Conservation (phyloP, 2,113 vertebrate genomes). For the Columba livia region DNA sequence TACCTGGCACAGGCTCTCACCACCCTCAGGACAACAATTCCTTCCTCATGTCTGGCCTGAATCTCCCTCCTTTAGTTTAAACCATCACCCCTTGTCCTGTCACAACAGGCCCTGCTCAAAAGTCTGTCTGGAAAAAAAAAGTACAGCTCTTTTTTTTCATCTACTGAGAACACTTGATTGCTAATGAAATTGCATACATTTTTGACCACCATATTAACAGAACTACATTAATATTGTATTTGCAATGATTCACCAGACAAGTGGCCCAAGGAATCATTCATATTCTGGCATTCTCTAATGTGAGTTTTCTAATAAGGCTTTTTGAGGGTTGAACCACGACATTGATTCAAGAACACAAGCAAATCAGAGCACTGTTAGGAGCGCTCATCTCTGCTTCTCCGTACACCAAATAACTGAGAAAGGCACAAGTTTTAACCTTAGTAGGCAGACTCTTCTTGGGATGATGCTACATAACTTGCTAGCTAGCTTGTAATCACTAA, state of each 20-base stretch:
- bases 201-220: not conserved
- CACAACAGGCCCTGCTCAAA: too few species aligned
- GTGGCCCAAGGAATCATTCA: not conserved
- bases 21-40: too few species aligned
- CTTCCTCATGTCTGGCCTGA: too few species aligned
- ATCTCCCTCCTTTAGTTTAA: too few species aligned
- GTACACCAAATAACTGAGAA: too few species aligned
- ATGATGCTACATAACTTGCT: not conserved
- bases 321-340: not conserved
- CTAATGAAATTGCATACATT: not conserved
- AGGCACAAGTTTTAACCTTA: not conserved
- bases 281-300: not conserved
- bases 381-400: not conserved
- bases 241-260: accelerated
- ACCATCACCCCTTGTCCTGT: too few species aligned
- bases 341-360: not conserved
- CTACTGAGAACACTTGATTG: not conserved
- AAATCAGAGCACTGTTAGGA: too few species aligned
- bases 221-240: not conserved
- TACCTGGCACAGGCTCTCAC: too few species aligned
- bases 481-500: not conserved
- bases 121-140: too few species aligned
- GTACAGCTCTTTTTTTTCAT: not conserved
- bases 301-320: not conserved
- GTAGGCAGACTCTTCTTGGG: not conserved